Evolutionary conservation across 2,113 vertebrate genomes (phyloP).

Genomic region (Barnardius zonarius): DNA sequence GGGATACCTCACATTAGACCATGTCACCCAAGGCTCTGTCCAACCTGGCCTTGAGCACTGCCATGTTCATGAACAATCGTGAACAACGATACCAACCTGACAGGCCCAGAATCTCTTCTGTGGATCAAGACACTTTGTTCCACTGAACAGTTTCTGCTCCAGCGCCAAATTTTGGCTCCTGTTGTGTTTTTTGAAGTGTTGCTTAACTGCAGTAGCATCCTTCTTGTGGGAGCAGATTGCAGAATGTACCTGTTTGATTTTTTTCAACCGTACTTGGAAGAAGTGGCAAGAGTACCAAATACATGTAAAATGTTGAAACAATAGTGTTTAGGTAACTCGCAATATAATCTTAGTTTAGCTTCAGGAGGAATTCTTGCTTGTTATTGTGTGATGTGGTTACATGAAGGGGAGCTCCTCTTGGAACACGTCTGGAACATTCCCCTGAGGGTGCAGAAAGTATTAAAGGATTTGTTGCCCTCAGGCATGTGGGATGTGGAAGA

Average conservation of each 20-base stretch:
- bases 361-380: not conserved
- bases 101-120: not conserved
- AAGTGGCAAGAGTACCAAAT: not conserved
- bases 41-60: not conserved
- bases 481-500: not conserved
- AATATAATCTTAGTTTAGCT: not conserved
- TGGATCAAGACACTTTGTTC: not conserved
- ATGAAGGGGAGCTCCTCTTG: constrained; percentile 16
- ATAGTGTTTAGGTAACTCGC: not conserved
- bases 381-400: not conserved
- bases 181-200: not conserved
- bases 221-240: not conserved
- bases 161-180: not conserved
- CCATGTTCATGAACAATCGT: not conserved
- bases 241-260: not conserved
- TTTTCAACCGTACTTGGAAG: not conserved
- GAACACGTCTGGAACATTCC: constrained; percentile 27
- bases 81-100: not conserved
- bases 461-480: not conserved
- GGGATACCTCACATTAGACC: not conserved
- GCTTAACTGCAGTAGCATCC: not conserved
- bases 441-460: not conserved
- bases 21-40: not conserved
- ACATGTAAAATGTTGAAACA: not conserved
- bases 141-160: not conserved